Evolutionary conservation across 1,140 invertebrate genomes (phyloP), one percentile per base, ranked within the genome.

Genomic region (Drosophila grimshawi): DNA sequence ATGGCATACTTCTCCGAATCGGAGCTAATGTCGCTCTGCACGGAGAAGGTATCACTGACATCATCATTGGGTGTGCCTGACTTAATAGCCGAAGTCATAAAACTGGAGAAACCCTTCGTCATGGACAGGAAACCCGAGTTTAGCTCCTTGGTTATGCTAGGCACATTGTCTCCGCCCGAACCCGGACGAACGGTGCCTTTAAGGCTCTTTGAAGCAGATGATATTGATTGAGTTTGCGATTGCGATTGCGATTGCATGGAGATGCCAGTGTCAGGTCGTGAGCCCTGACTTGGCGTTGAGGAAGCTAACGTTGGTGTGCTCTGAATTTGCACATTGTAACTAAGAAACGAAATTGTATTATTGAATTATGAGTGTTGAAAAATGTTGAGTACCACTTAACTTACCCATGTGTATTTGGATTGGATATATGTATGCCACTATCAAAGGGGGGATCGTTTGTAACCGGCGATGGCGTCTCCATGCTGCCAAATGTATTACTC

Each of bases 1-100:
- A 96, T 94, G 5, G 96, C 94, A 85, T 95, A 97, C 78, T 96
- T 95, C 76, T 97, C 96, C 76, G 96, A 96, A 91, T 97, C 96
- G 0, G 96, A 97, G 80, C 96, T 96, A n/a, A 95, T 94, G 71
- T 96, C 96, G 69, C 96, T 96, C 64, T 95, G 94, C 70, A 95
- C 94, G 0, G 95, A 96, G 32, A 95, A 92, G 0, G 94, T 95
- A 85, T 96, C 96, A 76, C 95, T 95, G n/a, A 93, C 93, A 85
- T 96, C 96, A 82, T 96, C 95, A 0, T 95, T 94, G 2, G 95
- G 95, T 0, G 94, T 93, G 5, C 91, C 86, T n/a, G 90, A 92
- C 78, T 95, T 95, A 30, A 97, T 91, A 3, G 96, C 96, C 11
- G 96, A 96, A 41, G 96, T 96, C 94, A 97, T 96, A 29, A 97